phyloP scores from a whole-genome alignment of 1,140 invertebrate genomes.

The Drosophila repleta region DNA sequence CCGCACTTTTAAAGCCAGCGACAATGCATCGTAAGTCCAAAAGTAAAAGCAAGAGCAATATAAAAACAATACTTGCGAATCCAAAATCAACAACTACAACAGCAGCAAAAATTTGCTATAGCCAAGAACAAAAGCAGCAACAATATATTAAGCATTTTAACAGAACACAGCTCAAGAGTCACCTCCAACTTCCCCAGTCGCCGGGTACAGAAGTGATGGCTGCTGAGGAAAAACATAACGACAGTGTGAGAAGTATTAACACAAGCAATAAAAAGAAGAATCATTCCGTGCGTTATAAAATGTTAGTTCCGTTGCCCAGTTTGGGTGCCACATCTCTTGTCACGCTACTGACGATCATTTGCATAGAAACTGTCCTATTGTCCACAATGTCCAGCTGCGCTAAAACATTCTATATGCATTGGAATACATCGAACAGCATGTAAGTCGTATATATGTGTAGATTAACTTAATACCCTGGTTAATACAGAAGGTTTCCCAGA shows the following conservation, averaged over 20 bases:
- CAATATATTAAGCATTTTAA: neutral
- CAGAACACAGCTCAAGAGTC: neutral
- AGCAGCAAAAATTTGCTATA: neutral
- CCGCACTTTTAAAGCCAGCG: constrained; percentile 27
- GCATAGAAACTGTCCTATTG: constrained; percentile 90
- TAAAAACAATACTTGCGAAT: neutral
- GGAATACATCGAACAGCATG: constrained; percentile 93
- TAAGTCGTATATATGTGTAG: constrained; percentile 84
- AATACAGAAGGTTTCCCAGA: too few relatives aligned
- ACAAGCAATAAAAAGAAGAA: constrained; percentile 2
- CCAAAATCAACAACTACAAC: neutral
- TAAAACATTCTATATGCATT: constrained; percentile 93
- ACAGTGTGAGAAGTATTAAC: constrained; percentile 5
- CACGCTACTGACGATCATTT: constrained; percentile 89
- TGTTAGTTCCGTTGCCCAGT: constrained; percentile 73
- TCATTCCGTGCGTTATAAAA: constrained; percentile 40
- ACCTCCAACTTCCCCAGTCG: neutral
- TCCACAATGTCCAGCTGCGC: constrained; percentile 91
- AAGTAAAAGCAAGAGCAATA: constrained; percentile 53
- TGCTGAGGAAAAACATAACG: neutral
- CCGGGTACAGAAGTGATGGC: neutral
- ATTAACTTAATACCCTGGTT: too few relatives aligned
- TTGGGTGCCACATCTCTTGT: constrained; percentile 86
- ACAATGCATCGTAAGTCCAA: constrained; percentile 66
- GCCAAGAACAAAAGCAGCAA: neutral